Evolutionary conservation across 2,888 invertebrate species (phyloP).

Genomic region (Tortricodes alternella): DNA sequence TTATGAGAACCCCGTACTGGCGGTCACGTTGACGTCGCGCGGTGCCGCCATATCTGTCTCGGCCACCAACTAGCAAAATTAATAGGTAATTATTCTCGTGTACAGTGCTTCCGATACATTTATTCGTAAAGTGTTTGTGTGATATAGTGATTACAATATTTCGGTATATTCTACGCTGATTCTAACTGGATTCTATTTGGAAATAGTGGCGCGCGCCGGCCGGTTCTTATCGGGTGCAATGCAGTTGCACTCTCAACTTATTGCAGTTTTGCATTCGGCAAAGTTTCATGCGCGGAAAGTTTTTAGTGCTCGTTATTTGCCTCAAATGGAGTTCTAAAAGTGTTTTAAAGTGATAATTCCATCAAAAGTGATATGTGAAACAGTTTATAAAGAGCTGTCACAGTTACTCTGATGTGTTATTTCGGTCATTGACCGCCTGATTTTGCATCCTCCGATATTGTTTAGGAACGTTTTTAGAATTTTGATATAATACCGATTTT

Average conservation of each 20-base stretch:
- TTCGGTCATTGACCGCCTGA: constrained; percentile 83
- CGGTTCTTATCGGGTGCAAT: constrained; percentile 82
- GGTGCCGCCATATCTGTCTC: constrained; percentile 87
- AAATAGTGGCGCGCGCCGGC: constrained; percentile 79
- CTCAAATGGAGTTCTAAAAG: constrained; percentile 60
- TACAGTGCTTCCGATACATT: constrained; percentile 68
- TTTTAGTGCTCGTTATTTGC: constrained; percentile 66
- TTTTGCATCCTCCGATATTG: constrained; percentile 74
- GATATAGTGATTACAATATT: constrained; percentile 64
- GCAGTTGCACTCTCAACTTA: constrained; percentile 83
- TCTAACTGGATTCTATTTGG: constrained; percentile 78
- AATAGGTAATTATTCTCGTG: constrained; percentile 83
- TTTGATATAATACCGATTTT: constrained; percentile 67
- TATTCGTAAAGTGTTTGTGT: constrained; percentile 67
- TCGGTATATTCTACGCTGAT: constrained; percentile 56
- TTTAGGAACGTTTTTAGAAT: constrained; percentile 62
- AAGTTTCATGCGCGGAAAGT: constrained; percentile 80
- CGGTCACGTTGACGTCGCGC: constrained; percentile 87
- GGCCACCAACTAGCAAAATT: constrained; percentile 84
- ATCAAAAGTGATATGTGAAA: constrained; percentile 69
- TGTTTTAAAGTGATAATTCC: constrained; percentile 70
- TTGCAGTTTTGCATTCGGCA: constrained; percentile 80
- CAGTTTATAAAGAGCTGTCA: constrained; percentile 69
- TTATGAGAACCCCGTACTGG: constrained; percentile 89
- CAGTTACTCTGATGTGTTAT: constrained; percentile 76